phyloP scores from a whole-genome alignment of 2,888 invertebrate species.

The Pollenia angustigena region DNA sequence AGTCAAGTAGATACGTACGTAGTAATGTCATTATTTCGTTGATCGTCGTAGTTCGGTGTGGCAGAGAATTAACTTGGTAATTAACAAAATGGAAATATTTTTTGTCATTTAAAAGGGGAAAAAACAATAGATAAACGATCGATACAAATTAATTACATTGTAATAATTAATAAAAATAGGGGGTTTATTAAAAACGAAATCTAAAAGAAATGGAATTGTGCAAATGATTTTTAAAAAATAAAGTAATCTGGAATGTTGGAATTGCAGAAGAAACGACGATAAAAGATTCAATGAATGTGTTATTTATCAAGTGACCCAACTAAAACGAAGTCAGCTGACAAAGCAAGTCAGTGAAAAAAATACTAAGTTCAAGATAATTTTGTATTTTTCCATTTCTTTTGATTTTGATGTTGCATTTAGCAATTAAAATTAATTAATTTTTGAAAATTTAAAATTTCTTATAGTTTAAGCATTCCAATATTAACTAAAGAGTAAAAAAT shows the following conservation, averaged over 20 bases:
- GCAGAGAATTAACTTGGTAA: constrained; percentile 60
- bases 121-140: constrained; percentile 6
- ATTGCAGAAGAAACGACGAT: constrained; percentile 26
- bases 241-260: constrained; percentile 63
- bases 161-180: background rate
- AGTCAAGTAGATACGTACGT: constrained; percentile 59
- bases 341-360: constrained; percentile 31
- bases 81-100: constrained; percentile 14
- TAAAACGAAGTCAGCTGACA: constrained; percentile 72
- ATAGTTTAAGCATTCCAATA: constrained; percentile 70
- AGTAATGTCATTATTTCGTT: constrained; percentile 73
- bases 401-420: background rate
- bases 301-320: constrained; percentile 68
- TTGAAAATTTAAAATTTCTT: constrained; percentile 11
- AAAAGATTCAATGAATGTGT: constrained; percentile 53
- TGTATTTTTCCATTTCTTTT: constrained; percentile 45
- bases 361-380: constrained; percentile 25
- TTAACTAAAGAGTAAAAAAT: constrained; percentile 47
- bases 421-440: background rate
- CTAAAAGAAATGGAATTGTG: constrained; percentile 14
- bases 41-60: constrained; percentile 71
- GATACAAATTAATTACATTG: background rate
- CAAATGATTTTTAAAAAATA: constrained; percentile 33
- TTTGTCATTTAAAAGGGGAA: background rate
- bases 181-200: background rate